Percentiles rank a stretch among this genome's conserved stretches.
Evolutionary conservation across 37 sponge, comb jelly and placozoan genomes (phyloP).

Genomic region (Theonella swinhoei): DNA sequence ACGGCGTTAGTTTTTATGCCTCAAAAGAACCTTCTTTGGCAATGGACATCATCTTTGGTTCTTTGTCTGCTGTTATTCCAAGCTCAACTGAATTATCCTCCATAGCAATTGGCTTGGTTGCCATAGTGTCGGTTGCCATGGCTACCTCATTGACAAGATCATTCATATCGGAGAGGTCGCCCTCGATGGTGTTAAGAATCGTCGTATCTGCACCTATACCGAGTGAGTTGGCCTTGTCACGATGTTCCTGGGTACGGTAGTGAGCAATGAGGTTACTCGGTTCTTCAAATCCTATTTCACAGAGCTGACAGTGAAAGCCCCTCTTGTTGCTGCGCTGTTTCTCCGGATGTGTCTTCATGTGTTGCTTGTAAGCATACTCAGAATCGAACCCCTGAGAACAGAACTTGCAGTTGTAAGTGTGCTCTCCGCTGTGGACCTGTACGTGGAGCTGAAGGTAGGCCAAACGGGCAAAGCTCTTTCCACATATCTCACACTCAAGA

Average conservation of each 20-base stretch:
- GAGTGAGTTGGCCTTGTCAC: conserved; percentile 28
- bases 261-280: conserved; percentile 36
- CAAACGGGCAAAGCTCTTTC: conserved; percentile 60
- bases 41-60: too few relatives aligned
- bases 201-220: conserved; percentile 25
- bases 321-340: not conserved
- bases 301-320: conserved; percentile 46
- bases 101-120: not conserved
- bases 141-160: conserved; percentile 43
- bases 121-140: conserved; percentile 3
- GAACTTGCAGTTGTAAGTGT: conserved; percentile 46
- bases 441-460: conserved; percentile 72
- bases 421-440: conserved; percentile 55
- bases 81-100: too few relatives aligned
- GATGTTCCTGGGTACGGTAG: conserved; percentile 44
- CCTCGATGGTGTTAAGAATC: not conserved
- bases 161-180: conserved; percentile 17
- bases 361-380: conserved; percentile 58
- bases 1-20: too few relatives aligned
- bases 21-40: too few relatives aligned
- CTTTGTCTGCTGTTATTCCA: too few relatives aligned
- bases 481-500: conserved; percentile 67
- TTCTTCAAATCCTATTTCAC: conserved; percentile 33
- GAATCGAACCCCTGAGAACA: conserved; percentile 55
- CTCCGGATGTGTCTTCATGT: conserved; percentile 63